Conservation (phyloP, 2,113 vertebrate species). For the Microtus ochrogaster region DNA sequence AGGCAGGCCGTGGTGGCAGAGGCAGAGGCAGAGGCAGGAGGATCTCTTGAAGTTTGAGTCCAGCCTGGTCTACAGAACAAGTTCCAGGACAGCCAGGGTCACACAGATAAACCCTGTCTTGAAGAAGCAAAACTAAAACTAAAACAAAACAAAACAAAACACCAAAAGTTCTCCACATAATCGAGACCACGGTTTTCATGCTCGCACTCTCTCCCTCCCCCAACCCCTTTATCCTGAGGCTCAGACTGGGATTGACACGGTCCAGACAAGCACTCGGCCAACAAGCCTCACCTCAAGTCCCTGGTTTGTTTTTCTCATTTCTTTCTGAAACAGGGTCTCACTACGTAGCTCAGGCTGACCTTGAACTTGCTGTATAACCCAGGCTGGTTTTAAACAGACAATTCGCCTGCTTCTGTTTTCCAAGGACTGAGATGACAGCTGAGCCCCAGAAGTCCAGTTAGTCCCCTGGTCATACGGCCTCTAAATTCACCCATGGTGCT, state of each 20-base stretch:
- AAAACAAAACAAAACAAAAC: neutral
- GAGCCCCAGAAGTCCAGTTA: neutral
- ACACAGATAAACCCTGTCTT: neutral
- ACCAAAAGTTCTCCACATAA: neutral
- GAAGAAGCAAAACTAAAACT: neutral
- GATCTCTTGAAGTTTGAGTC: neutral
- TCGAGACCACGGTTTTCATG: too few relatives aligned
- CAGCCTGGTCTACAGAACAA: neutral
- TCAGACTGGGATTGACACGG: neutral
- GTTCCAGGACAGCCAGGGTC: neutral
- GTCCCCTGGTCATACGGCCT: neutral
- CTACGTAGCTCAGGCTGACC: neutral
- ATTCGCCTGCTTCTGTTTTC: neutral
- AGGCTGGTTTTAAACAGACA: neutral
- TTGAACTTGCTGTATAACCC: neutral
- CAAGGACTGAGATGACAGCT: neutral
- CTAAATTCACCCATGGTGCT: too few relatives aligned
- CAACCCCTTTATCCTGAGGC: neutral
- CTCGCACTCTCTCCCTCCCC: too few relatives aligned
- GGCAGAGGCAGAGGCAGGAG: too few relatives aligned
- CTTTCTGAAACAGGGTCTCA: neutral
- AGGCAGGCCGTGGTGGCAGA: neutral
- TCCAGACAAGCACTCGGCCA: neutral
- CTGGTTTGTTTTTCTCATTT: neutral
- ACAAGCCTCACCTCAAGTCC: neutral